Evolutionary conservation across 2,797 vertebrate species (phyloP).

Genomic region (Girardinus metallicus): DNA sequence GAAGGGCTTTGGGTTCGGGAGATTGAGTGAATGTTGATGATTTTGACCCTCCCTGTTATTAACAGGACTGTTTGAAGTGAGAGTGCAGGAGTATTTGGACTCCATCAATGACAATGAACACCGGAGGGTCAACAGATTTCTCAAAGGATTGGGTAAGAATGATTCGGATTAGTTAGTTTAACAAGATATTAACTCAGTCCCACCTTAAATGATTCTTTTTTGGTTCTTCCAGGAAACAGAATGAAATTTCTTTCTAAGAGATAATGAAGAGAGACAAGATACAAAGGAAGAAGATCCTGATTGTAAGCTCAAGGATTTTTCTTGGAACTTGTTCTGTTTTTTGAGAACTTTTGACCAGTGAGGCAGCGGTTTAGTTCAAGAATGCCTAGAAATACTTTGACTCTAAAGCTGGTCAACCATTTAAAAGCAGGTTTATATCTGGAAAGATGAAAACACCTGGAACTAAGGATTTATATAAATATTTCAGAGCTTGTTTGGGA

Average conservation of each 20-base stretch:
- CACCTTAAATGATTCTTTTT: neutral
- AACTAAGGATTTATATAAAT: neutral
- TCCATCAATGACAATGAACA: conserved; percentile 92
- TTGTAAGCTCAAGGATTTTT: neutral
- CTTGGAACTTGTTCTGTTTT: neutral
- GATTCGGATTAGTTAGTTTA: neutral
- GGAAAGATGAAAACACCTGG: conserved; percentile 8
- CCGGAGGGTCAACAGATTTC: conserved; percentile 93
- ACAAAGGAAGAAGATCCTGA: conserved; percentile 14
- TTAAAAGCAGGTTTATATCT: conserved; percentile 4
- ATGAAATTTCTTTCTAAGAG: conserved; percentile 99
- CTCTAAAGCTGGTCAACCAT: neutral
- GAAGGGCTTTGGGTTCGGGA: neutral
- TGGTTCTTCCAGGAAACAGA: conserved; percentile 86
- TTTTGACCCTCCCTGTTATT: conserved; percentile 18
- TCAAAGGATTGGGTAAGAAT: conserved; percentile 93
- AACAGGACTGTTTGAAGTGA: conserved; percentile 93
- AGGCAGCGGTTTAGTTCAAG: conserved; percentile 1
- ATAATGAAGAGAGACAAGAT: conserved; percentile 63
- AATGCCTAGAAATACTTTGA: neutral
- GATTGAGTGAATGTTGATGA: neutral
- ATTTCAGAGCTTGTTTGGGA: neutral
- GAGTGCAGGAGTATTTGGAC: conserved; percentile 95
- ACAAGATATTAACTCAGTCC: conserved; percentile 4
- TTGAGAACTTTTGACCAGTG: neutral